Evolutionary conservation across 2,888 invertebrate species (phyloP), one percentile per base, ranked within the genome.

Genomic region (Serrognathus titanus): DNA sequence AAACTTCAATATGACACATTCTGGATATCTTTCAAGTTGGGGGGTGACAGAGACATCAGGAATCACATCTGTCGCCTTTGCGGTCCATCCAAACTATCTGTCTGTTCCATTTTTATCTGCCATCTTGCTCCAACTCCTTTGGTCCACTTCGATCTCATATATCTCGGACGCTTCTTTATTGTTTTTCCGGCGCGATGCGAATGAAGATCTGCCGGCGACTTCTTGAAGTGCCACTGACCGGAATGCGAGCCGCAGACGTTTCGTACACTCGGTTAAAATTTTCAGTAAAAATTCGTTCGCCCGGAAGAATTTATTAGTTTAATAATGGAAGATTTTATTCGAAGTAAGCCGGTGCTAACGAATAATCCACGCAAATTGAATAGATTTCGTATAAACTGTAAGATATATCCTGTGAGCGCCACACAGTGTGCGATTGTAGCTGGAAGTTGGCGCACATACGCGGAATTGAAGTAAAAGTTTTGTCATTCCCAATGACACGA

Each of bases 401-500:
- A 53, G 53, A 55, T 50, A 50, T 50, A 55, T 43, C 20, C 49
- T 35, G 39, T 50, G 50, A 49, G 49, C 55, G 46, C 48, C 50
- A 50, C 38, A 39, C 49, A 47, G 20, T 20, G 48, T 56, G 47
- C 52, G 48, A 56, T 56, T 52, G 56, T 48, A 48, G 58, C 48
- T 36, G 55, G 60, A 61, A 63, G 63, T 65, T 64, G 48, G 62
- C 52, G 63, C 66, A 66, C 64, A 66, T 65, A 63, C 65, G 59
- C 59, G 64, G 73, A 76, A 79, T 78, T 77, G 77, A 74, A 76
- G 76, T 75, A 75, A 79, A 80, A 80, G 78, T 80, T 80, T 80
- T 78, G 79, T 80, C 80, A 81, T 80, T 80, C 79, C 77, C 75
- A 78, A 79, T 80, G 80, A 80, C 81, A 80, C 81, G 79, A 81